Evolutionary conservation across 1,140 invertebrate genomes (phyloP).

Genomic region (Caerostris darwini): DNA sequence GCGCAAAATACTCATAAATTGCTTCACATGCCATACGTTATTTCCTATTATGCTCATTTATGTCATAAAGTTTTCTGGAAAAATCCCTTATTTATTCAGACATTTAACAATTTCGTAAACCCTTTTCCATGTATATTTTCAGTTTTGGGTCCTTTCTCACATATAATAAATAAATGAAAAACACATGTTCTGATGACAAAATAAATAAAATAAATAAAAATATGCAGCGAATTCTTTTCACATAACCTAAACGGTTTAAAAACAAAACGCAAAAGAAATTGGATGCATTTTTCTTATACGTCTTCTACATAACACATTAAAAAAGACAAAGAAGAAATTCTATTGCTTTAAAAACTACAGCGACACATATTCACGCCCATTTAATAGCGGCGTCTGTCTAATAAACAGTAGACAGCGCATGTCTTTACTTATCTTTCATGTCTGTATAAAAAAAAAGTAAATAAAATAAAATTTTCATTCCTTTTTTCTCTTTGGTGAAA

Average conservation of each 20-base stretch:
- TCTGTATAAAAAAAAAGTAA: background rate
- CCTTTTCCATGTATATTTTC: background rate
- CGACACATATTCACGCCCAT: background rate
- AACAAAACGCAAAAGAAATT: background rate
- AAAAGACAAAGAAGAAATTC: too few species aligned
- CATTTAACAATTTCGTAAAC: background rate
- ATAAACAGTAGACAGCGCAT: background rate
- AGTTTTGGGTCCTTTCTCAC: background rate
- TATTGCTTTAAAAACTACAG: too few species aligned
- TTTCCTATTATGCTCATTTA: too few species aligned
- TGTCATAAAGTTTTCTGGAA: too few species aligned
- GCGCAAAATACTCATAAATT: too few species aligned
- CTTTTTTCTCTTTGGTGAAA: background rate
- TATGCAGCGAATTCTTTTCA: background rate
- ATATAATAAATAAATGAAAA: background rate
- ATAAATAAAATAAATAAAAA: background rate
- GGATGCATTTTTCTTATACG: background rate
- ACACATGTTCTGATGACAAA: background rate
- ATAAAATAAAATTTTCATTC: too few species aligned
- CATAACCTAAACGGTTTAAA: background rate
- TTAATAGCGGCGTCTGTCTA: background rate
- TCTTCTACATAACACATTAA: too few species aligned
- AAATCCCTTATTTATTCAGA: background rate
- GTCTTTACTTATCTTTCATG: constrained; percentile 6
- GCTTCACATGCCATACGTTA: too few species aligned